Evolutionary conservation across 2,113 vertebrate species (phyloP).

Genomic region (Podarcis cretensis): DNA sequence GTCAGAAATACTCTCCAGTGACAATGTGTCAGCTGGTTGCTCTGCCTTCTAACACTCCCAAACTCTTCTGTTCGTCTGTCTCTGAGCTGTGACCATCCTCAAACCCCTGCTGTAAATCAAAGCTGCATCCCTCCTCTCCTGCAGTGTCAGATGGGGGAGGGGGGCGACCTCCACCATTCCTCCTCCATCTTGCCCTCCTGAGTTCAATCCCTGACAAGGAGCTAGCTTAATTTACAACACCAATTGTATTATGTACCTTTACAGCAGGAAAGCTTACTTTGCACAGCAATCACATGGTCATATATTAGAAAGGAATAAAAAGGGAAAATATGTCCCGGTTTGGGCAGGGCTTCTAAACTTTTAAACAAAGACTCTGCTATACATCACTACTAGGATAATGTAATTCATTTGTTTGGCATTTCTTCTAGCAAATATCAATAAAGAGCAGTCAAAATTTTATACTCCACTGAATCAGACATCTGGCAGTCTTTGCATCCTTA

Average conservation of each 20-base stretch:
- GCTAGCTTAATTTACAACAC: neutral
- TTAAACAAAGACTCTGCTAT: constrained; percentile 18
- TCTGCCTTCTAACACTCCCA: too few species aligned
- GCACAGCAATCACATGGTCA: neutral
- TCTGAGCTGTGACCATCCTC: too few species aligned
- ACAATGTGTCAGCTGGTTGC: too few species aligned
- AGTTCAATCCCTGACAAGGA: too few species aligned
- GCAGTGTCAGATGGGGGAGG: too few species aligned
- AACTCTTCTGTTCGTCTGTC: too few species aligned
- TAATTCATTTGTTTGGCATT: constrained; percentile 22
- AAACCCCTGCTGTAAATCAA: too few species aligned
- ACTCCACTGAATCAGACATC: constrained; percentile 23
- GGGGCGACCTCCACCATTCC: too few species aligned
- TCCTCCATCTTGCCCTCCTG: too few species aligned
- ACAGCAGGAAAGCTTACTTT: neutral
- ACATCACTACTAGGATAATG: constrained; percentile 1
- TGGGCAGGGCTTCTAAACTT: neutral
- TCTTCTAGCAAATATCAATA: constrained; percentile 5
- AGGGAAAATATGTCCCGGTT: neutral
- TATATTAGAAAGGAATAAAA: neutral
- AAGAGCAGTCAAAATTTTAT: constrained; percentile 32
- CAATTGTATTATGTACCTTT: accelerated
- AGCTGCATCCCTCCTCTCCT: too few species aligned
- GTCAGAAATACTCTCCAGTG: too few species aligned
- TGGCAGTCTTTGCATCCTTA: neutral